Percentiles rank a stretch among this genome's conserved stretches.
Evolutionary conservation across 1,140 invertebrate genomes (phyloP).

Genomic region (Aphis craccivora): DNA sequence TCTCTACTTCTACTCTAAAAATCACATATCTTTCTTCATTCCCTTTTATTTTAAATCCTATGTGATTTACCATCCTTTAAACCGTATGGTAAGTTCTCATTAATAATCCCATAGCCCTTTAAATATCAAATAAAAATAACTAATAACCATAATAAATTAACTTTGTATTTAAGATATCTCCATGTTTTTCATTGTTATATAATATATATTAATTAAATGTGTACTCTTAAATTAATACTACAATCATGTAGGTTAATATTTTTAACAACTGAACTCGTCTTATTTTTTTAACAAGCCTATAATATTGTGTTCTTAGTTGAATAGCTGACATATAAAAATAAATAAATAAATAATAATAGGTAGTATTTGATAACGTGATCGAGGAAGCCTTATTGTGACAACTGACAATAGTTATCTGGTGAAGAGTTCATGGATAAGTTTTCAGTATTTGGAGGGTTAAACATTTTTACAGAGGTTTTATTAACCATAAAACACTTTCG

Average conservation of each 20-base stretch:
- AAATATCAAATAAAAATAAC: background rate
- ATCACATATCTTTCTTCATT: background rate
- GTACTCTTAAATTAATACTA: background rate
- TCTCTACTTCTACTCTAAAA: background rate
- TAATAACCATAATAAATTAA: background rate
- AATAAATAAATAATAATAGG: no score
- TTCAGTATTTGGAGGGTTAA: no score
- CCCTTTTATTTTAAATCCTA: background rate
- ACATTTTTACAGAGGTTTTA: no score
- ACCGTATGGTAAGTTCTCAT: no score
- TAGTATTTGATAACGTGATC: no score
- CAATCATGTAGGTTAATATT: background rate
- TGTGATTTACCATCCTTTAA: background rate
- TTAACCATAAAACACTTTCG: no score
- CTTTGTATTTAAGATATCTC: background rate
- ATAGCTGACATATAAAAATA: no score
- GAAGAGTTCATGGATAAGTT: no score
- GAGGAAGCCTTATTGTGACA: no score
- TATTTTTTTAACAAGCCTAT: no score
- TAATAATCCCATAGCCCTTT: background rate
- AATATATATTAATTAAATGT: background rate
- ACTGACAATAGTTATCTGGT: no score
- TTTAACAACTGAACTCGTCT: background rate
- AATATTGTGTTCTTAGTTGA: no score
- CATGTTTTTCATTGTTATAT: background rate